Percentiles rank a stretch among this genome's conserved stretches.
phyloP scores from a whole-genome alignment of 2,113 vertebrate genomes.

The Petromus typicus region DNA sequence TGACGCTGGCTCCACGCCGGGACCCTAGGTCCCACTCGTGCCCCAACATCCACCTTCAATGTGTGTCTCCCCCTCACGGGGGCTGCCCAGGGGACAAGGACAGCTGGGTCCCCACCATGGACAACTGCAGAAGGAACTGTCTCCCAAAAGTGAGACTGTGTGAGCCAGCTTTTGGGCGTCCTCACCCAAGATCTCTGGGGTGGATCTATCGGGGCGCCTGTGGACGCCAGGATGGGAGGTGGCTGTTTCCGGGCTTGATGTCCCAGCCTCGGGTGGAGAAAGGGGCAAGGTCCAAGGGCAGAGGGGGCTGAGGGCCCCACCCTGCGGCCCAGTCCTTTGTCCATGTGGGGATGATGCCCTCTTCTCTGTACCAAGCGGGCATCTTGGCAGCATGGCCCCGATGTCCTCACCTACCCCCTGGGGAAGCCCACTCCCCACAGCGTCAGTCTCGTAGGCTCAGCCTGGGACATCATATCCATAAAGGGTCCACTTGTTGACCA shows the following conservation, averaged over 20 bases:
- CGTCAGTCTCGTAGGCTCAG: no score
- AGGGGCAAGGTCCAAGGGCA: neutral
- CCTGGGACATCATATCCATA: no score
- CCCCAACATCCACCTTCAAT: no score
- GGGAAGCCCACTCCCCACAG: neutral
- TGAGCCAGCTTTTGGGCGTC: neutral
- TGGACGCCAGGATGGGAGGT: neutral
- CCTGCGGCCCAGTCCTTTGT: neutral
- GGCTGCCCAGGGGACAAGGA: neutral
- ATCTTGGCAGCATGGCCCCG: neutral
- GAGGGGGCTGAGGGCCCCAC: neutral
- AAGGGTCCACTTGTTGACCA: neutral
- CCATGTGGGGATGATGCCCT: neutral
- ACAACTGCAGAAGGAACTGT: neutral
- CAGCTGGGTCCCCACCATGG: neutral
- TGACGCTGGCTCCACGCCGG: neutral
- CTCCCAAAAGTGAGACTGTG: neutral
- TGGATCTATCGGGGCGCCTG: neutral
- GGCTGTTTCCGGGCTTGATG: neutral
- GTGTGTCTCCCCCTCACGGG: no score
- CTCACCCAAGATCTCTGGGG: neutral
- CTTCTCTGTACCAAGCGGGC: slow-evolving; percentile 26
- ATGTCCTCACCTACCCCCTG: neutral
- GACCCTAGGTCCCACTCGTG: neutral
- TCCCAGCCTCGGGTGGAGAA: neutral